A percentile compares a stretch with the other conserved stretches of the same genome.
These are phyloP conservation scores for Erebia ligea DNA, from an alignment of 2,888 invertebrate genomes.

Conservation along the genomic window DNA sequence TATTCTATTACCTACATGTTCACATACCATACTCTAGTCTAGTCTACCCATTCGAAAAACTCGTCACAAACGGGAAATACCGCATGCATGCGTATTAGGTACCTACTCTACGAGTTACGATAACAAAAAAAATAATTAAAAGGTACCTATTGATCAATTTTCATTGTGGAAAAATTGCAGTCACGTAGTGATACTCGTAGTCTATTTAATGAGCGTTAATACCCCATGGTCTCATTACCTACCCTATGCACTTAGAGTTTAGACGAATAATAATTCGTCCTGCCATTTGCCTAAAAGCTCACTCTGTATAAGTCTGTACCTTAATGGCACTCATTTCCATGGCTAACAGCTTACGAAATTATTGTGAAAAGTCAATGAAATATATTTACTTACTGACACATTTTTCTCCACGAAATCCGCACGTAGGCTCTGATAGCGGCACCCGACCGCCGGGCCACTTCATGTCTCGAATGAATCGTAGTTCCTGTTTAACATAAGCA, in stretches of 20 bases:
- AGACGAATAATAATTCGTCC: not conserved
- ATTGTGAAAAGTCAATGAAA: slow-evolving; percentile 4
- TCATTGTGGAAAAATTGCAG: too few relatives aligned
- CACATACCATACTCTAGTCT: slow-evolving; percentile 50
- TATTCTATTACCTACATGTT: slow-evolving; percentile 60
- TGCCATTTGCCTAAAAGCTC: not conserved
- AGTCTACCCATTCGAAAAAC: slow-evolving; percentile 25
- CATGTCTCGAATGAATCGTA: slow-evolving; percentile 88
- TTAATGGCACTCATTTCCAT: not conserved
- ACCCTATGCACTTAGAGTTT: not conserved
- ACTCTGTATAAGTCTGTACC: not conserved
- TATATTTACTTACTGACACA: slow-evolving; percentile 91
- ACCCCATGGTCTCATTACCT: not conserved
- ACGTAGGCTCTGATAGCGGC: slow-evolving; percentile 93
- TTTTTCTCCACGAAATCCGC: slow-evolving; percentile 95
- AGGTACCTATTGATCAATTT: too few relatives aligned
- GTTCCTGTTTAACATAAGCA: slow-evolving; percentile 81
- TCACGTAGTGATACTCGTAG: too few relatives aligned
- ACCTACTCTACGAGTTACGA: too few relatives aligned
- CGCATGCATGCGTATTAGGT: not conserved
- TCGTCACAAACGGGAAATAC: not conserved
- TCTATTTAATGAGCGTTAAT: too few relatives aligned
- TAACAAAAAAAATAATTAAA: too few relatives aligned
- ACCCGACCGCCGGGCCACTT: slow-evolving; percentile 90
- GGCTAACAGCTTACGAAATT: slow-evolving; percentile 4